A percentile compares a stretch with the other conserved stretches of the same genome.
Evolutionary conservation across 2,888 invertebrate genomes (phyloP).

Genomic region (Troilus luridus): DNA sequence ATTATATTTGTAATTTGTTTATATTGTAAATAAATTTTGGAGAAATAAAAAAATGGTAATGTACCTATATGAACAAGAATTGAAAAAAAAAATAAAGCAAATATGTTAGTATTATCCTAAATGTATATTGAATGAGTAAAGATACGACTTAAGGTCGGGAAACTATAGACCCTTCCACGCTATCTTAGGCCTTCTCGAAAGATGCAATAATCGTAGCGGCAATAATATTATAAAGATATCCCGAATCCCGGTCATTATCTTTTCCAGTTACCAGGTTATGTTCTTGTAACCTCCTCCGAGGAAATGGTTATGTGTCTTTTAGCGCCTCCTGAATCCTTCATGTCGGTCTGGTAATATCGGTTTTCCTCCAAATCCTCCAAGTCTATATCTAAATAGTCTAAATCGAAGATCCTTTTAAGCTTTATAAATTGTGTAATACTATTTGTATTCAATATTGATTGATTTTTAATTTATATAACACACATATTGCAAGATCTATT

Average conservation of each 20-base stretch:
- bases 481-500: too few species aligned
- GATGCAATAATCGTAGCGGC: constrained; percentile 4
- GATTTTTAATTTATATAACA: too few species aligned
- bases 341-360: background rate
- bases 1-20: too few species aligned
- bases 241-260: constrained; percentile 17
- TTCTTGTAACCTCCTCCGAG: background rate
- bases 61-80: background rate
- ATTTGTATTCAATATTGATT: too few species aligned
- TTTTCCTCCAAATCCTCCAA: background rate
- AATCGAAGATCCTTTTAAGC: too few species aligned
- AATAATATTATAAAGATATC: constrained; percentile 32
- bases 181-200: background rate
- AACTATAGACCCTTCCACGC: background rate
- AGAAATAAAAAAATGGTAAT: background rate
- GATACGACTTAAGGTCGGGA: background rate
- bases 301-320: constrained; percentile 20
- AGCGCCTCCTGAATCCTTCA: background rate
- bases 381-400: background rate
- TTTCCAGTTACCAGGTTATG: constrained; percentile 29
- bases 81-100: background rate
- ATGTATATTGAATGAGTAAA: background rate
- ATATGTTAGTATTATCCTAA: background rate
- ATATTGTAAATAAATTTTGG: too few species aligned
- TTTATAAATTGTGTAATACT: too few species aligned